Conservation (phyloP, 2,888 invertebrate genomes). For the Autographa gamma region DNA sequence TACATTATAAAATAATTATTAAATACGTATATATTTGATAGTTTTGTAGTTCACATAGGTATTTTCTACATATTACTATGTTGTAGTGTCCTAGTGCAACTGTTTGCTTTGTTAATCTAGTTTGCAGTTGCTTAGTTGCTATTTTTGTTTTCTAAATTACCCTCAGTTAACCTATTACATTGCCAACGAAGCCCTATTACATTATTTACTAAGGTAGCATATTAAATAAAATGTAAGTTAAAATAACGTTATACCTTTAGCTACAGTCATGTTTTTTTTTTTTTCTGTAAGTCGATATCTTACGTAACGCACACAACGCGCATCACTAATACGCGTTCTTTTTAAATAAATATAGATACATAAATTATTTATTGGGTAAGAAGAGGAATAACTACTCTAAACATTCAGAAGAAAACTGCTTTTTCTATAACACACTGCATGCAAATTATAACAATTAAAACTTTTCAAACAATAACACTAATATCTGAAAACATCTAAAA, state of each 20-base stretch:
- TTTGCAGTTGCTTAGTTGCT: too few species aligned
- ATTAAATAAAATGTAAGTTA: too few species aligned
- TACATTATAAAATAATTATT: conserved; percentile 1
- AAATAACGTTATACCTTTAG: too few species aligned
- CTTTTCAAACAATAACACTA: conserved; percentile 40
- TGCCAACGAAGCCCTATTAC: too few species aligned
- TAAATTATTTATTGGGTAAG: not conserved
- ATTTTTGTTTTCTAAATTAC: too few species aligned
- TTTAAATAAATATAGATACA: not conserved
- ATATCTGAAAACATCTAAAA: conserved; percentile 34
- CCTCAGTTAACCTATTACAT: too few species aligned
- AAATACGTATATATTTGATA: not conserved
- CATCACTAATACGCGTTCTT: not conserved
- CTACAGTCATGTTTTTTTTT: too few species aligned
- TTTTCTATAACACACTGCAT: conserved; percentile 59
- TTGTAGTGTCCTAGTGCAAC: too few species aligned
- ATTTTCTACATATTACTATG: not conserved
- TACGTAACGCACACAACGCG: not conserved
- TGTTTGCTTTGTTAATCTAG: too few species aligned
- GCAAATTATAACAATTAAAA: conserved; percentile 62
- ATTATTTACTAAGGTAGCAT: too few species aligned
- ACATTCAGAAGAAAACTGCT: conserved; percentile 49
- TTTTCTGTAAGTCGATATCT: too few species aligned
- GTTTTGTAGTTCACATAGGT: not conserved
- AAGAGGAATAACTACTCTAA: conserved; percentile 30